Base-by-base conservation (phyloP, 2,797 vertebrate genomes). In the Hemitrygon akajei region DNA sequence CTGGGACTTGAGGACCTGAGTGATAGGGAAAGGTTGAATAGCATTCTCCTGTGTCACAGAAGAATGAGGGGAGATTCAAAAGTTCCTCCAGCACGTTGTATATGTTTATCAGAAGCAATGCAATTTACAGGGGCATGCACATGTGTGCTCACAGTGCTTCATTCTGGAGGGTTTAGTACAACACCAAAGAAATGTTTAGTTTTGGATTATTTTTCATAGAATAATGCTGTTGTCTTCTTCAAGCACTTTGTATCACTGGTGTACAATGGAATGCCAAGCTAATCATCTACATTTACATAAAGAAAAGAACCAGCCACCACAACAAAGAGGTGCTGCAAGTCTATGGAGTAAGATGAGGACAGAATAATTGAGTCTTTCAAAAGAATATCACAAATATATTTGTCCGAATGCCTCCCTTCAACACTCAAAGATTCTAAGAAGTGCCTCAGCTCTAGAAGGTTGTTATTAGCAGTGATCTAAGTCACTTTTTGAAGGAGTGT, bases 381-480 rank as follows among this genome's bases (percentile, higher is more conserved):
- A 58, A 40, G 58, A 47, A 40, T 3, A 4, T 25, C 47, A 58
- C 47, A 58, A 56, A 27, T 25, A 84, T 25, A 47, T 25, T 56
- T 25, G 47, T 7, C 56, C 11, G 10, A 58, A 58, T 30, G 47
- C 22, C 47, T 27, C 30, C 47, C 81, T 84, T 84, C 47, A 84
- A 58, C 10, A 58, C 47, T 47, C 47, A 47, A 47, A 47, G 47
- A 3, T 58, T 58, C 40, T 56, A 56, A 0, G 81, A 82, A 56
- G 47, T 82, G 81, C 56, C 60, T 71, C 69, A 69, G 87, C 18
- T 22, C 18, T 91, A 20, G 87, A 91, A 91, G 91, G 69, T 60
- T 34, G 63, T 91, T 91, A 91, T 91, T 69, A 69, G 18, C n/a
- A 37, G 37, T 91, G 87, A 40, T 63, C 60, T 69, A 63, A 91